Conservation (phyloP, 2,113 vertebrate species). For the Atlantisia rogersi region DNA sequence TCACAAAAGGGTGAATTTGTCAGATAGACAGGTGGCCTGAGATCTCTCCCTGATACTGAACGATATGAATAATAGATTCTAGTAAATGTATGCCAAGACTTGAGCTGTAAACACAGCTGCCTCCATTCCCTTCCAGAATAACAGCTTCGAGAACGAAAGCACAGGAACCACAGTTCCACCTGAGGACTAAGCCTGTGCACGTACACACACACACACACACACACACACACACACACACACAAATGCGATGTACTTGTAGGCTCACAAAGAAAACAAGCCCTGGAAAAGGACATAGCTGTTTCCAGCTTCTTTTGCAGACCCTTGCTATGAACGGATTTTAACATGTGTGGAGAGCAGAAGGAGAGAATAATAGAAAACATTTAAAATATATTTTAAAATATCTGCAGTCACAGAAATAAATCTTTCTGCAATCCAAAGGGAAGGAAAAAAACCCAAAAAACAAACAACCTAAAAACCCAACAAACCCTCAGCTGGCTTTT, state of each 20-base stretch:
- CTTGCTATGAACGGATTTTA: slow-evolving; percentile 65
- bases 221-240: not conserved
- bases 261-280: slow-evolving; percentile 73
- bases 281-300: slow-evolving; percentile 20
- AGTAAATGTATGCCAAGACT: slow-evolving; percentile 99
- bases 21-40: slow-evolving; percentile 99
- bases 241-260: slow-evolving; percentile 37
- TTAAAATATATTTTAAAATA: slow-evolving; percentile 68
- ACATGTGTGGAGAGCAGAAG: slow-evolving; percentile 69
- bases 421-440: not conserved
- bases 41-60: slow-evolving; percentile 99
- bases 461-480: not conserved
- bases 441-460: not conserved
- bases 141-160: slow-evolving; percentile 99
- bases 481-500: slow-evolving; percentile 47
- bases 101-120: slow-evolving; percentile 99
- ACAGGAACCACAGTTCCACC: slow-evolving; percentile 93
- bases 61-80: slow-evolving; percentile 99
- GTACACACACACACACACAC: not conserved
- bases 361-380: slow-evolving; percentile 70
- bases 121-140: slow-evolving; percentile 99
- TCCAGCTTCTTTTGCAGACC: slow-evolving; percentile 20
- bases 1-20: slow-evolving; percentile 99
- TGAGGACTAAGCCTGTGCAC: slow-evolving; percentile 89
- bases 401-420: slow-evolving; percentile 36